phyloP scores from a whole-genome alignment of 2,888 invertebrate genomes.

The Drosophila yooni region DNA sequence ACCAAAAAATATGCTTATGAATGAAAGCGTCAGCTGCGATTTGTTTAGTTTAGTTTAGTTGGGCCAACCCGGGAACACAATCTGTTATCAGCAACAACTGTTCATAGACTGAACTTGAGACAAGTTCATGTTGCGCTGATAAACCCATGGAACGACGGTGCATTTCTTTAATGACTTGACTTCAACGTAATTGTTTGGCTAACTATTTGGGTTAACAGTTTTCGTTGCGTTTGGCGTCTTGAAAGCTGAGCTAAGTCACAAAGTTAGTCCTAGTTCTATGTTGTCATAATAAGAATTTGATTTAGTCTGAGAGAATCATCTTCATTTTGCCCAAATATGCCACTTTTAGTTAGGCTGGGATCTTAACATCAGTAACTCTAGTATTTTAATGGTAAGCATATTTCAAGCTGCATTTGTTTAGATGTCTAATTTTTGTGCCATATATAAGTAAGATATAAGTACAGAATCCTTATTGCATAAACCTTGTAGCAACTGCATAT shows the following conservation, averaged over 20 bases:
- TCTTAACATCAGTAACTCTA: neutral
- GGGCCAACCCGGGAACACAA: constrained; percentile 21
- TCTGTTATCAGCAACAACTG: constrained; percentile 47
- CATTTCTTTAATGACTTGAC: constrained; percentile 12
- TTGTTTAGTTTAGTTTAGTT: constrained; percentile 35
- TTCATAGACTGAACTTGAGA: constrained; percentile 48
- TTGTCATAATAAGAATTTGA: neutral
- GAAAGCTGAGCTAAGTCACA: constrained; percentile 1
- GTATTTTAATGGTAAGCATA: neutral
- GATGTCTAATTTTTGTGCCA: neutral
- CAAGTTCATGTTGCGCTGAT: constrained; percentile 51
- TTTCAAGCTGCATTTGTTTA: neutral
- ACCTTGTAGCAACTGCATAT: neutral
- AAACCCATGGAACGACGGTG: constrained; percentile 5
- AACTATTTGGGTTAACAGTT: constrained; percentile 16
- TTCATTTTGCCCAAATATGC: no score
- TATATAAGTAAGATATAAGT: neutral
- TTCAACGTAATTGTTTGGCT: neutral
- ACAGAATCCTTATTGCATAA: neutral
- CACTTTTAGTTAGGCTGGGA: neutral
- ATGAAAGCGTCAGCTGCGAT: constrained; percentile 44
- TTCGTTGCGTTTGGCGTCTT: neutral
- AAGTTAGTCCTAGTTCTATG: constrained; percentile 1
- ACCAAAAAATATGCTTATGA: constrained; percentile 54
- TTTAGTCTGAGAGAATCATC: neutral